Evolutionary conservation across 2,797 vertebrate genomes (phyloP), one percentile per base, ranked within the genome.

Genomic region (Echeneis naucrates): DNA sequence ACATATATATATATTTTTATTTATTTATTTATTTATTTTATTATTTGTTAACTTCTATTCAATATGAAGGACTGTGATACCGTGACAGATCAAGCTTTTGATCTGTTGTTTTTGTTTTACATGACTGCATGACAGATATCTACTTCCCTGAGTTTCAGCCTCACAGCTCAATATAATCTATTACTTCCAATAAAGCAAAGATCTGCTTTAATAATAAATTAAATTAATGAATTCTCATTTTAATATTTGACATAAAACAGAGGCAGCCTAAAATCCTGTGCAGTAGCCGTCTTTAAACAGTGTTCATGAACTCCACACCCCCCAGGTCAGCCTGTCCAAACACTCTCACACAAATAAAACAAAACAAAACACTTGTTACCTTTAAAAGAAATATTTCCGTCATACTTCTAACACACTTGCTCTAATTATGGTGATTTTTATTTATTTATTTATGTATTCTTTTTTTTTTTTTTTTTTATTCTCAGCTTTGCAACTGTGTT

Each of bases 401-500:
- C 55, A 80, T 56, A 68, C 65, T 61, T 59, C 38, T 50, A 5
- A 69, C 23, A 32, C 52, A 69, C 37, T 38, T 27, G 23, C 47
- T 70, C 2, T 71, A 56, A 55, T 40, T 80, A 59, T n/a, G n/a
- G 33, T 23, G 38, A 40, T 30, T 40, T n/a, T n/a, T n/a, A n/a
- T n/a, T n/a, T n/a, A n/a, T n/a, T n/a, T n/a, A n/a, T n/a, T n/a
- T n/a, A n/a, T n/a, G n/a, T n/a, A n/a, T n/a, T n/a, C n/a, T n/a
- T n/a, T n/a, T n/a, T n/a, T n/a, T n/a, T n/a, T n/a, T 61, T 17
- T 52, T 62, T 32, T 45, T 78, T 50, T 53, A 21, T 64, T 56
- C 59, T 75, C 65, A 72, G 71, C 48, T 76, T 58, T 69, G 68
- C 30, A 74, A 67, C 76, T 68, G 23, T 77, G 50, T 75, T 59